Evolutionary conservation across 2,797 vertebrate species (phyloP).

Genomic region (Harpagifer antarcticus): DNA sequence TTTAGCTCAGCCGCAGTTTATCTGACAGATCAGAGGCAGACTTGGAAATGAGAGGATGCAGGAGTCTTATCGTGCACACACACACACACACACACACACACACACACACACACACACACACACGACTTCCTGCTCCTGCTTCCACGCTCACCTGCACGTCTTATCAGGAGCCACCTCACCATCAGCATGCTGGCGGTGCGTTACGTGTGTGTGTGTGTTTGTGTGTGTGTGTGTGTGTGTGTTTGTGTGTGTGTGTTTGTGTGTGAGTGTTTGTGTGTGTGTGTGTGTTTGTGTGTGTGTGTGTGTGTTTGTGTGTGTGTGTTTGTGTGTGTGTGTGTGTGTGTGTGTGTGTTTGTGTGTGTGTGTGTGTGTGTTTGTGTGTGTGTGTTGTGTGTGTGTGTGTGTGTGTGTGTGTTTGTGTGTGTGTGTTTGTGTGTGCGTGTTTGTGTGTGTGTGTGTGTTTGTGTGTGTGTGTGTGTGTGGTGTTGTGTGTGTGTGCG

Average conservation of each 20-base stretch:
- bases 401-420: neutral
- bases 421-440: no score
- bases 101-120: neutral
- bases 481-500: no score
- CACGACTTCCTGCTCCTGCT: no score
- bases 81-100: conserved; percentile 3
- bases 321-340: neutral
- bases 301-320: neutral
- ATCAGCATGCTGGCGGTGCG: conserved; percentile 1
- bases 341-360: neutral
- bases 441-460: no score
- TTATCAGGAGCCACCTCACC: neutral
- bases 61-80: conserved; percentile 8
- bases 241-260: neutral
- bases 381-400: neutral
- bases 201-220: neutral
- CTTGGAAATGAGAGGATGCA: conserved; percentile 28
- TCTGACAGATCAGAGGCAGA: conserved; percentile 35
- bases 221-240: neutral
- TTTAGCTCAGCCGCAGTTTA: conserved; percentile 18
- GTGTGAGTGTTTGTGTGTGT: neutral
- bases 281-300: neutral
- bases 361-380: no score
- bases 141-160: conserved; percentile 21
- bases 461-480: no score